Base-by-base conservation (phyloP, 1,140 invertebrate genomes). In the Drosophila virilis region DNA sequence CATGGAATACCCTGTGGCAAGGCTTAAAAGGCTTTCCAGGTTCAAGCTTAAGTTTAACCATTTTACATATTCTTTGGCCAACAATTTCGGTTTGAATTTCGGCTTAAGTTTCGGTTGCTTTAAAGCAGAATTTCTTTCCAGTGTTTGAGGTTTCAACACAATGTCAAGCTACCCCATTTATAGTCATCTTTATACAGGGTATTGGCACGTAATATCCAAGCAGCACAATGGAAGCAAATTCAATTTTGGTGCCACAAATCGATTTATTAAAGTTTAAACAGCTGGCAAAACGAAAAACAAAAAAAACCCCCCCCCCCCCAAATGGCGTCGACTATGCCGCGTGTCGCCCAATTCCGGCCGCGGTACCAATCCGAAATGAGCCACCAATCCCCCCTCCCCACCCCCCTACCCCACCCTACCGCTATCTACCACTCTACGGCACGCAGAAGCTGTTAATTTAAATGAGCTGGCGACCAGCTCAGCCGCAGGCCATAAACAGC, bases 401-500 rank as follows among this genome's bases (percentile, higher is more conserved):
- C n/a, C 6, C 5, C 12, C 22, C n/a, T 9, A 0, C n/a, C 28
- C n/a, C 1, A 9, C 12, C 22, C 22, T 2, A 22, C 22, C 22
- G 0, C 22, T 2, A 22, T 28, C 10, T 17, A 10, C 4, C 40
- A 28, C 5, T 13, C 9, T 32, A 12, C 40, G n/a, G 8, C 28
- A 17, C n/a, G 33, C 22, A 28, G 35, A 52, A 37, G 22, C 54
- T 58, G 64, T 67, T 67, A 67, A 58, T 67, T 67, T 17, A 50
- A 67, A 58, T 67, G 43, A 48, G 52, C 42, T 38, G 64, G 2
- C 64, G 35, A 67, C 9, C 43, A 35, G 42, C n/a, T 17, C 33
- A 46, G 64, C 52, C 64, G 35, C 52, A 67, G 46, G 43, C 35
- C 54, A 67, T 67, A 67, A 67, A 67, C 42, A 50, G 54, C 43